Percentiles rank a stretch among this genome's conserved stretches.
Evolutionary conservation across 2,113 vertebrate genomes (phyloP).

Genomic region (Chaetops frenatus): DNA sequence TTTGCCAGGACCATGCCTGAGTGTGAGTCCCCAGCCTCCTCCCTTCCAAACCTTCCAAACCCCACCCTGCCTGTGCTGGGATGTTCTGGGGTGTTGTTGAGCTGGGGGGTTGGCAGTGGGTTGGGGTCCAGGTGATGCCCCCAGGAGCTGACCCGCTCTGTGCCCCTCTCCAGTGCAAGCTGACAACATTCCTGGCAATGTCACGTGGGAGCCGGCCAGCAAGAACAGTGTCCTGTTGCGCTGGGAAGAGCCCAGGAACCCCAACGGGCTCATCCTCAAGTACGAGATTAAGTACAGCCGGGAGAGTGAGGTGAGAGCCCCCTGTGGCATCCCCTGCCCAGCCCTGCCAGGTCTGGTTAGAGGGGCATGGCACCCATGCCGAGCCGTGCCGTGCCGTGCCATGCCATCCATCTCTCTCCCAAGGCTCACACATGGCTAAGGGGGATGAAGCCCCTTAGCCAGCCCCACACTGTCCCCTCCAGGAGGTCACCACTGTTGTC

Average conservation of each 20-base stretch:
- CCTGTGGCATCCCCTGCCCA: accelerated
- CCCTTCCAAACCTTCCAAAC: not conserved
- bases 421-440: accelerated
- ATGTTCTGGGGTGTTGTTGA: accelerated
- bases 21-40: constrained; percentile 36
- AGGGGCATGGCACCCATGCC: not conserved
- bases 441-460: not conserved
- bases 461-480: not conserved
- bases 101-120: accelerated
- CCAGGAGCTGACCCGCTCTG: not conserved
- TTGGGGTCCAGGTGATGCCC: not conserved
- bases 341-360: not conserved
- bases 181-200: constrained; percentile 71
- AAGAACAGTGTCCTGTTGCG: constrained; percentile 70
- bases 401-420: not conserved
- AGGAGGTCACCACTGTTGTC: constrained; percentile 72
- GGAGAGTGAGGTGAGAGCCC: constrained; percentile 65
- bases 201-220: constrained; percentile 65
- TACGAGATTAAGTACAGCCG: constrained; percentile 80
- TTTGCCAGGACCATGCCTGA: constrained; percentile 78
- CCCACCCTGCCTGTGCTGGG: accelerated
- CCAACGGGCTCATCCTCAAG: constrained; percentile 80
- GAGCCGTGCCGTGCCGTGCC: not conserved
- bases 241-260: constrained; percentile 74
- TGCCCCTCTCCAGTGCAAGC: constrained; percentile 61